These are phyloP conservation scores for Enteromius unitaeniatus DNA, from an alignment of 2,797 vertebrate genomes.

Conservation along the genomic window DNA sequence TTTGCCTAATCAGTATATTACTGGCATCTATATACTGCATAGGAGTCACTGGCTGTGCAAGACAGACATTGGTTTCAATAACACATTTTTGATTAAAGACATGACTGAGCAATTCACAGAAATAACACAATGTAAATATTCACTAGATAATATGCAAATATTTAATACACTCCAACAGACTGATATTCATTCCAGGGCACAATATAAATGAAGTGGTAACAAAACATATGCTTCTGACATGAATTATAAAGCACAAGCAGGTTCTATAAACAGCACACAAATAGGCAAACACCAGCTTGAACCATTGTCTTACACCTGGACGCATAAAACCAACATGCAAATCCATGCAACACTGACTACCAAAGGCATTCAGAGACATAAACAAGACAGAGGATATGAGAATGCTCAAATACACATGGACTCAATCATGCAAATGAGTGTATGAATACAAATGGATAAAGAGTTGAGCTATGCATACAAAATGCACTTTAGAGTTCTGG, in stretches of 20 bases:
- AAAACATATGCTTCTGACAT: constrained; percentile 32
- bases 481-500: constrained; percentile 62
- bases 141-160: neutral
- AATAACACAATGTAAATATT: constrained; percentile 17
- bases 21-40: neutral
- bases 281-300: constrained; percentile 9
- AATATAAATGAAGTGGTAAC: constrained; percentile 13
- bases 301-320: constrained; percentile 47
- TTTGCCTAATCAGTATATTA: constrained; percentile 22
- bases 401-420: constrained; percentile 64
- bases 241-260: constrained; percentile 15
- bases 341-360: constrained; percentile 51
- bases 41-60: constrained; percentile 5
- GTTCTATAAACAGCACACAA: constrained; percentile 27
- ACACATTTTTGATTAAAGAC: neutral
- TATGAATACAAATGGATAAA: constrained; percentile 65
- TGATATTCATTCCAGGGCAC: constrained; percentile 6
- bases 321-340: constrained; percentile 54
- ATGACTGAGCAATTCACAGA: neutral
- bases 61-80: neutral
- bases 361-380: constrained; percentile 55
- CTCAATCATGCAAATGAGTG: constrained; percentile 66
- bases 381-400: constrained; percentile 59
- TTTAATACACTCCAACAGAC: neutral
- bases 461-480: constrained; percentile 63